Conservation (phyloP, 2,888 invertebrate species). For the Sepiola atlantica region DNA sequence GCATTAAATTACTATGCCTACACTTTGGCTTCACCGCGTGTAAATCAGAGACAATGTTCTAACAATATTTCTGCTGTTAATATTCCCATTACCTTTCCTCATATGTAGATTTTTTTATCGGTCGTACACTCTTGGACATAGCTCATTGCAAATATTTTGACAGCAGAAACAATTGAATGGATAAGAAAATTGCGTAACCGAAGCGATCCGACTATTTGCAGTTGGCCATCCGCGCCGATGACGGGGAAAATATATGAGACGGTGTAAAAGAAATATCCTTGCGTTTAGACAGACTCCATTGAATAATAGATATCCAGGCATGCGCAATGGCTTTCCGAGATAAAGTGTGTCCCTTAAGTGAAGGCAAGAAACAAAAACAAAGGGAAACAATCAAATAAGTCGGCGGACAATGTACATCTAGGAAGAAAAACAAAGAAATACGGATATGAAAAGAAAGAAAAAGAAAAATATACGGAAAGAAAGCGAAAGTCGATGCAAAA, state of each 20-base stretch:
- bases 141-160: neutral
- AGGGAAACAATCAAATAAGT: neutral
- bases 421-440: neutral
- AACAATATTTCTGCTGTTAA: too few relatives aligned
- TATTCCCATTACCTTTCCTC: too few relatives aligned
- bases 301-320: neutral
- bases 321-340: neutral
- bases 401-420: neutral
- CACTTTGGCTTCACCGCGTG: too few relatives aligned
- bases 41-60: too few relatives aligned
- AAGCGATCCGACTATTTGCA: neutral
- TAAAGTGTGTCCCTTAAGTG: neutral
- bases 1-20: too few relatives aligned
- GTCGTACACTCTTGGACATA: neutral
- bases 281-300: neutral
- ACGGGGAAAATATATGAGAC: neutral
- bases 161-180: too few relatives aligned
- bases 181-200: neutral
- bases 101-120: too few relatives aligned
- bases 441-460: neutral
- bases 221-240: neutral
- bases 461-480: neutral
- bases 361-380: neutral
- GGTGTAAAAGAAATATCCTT: neutral
- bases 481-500: neutral